Base-by-base conservation (phyloP, 1,140 invertebrate species). In the Formica selysi region DNA sequence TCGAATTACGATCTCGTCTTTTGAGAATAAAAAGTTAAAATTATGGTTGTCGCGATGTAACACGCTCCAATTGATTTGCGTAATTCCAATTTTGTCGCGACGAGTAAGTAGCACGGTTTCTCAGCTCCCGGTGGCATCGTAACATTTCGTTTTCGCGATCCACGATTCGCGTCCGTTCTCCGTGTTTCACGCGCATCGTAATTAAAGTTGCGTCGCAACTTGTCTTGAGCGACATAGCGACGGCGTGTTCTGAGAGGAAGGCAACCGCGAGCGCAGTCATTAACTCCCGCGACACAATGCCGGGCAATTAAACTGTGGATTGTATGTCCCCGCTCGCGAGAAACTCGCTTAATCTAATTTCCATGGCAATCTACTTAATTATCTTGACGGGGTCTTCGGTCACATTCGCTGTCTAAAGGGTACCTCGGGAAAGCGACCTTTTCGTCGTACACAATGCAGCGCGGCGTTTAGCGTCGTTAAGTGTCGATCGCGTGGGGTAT, bases 321-420 rank as follows among this genome's bases (percentile, higher is more conserved):
- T 57, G 64, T 76, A 68, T 88, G 61, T 78, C 68, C 48, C 70
- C 41, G 54, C 59, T 87, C n/a, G n/a, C 32, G 51, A 88, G 76
- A 89, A 89, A 89, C 70, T 81, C 61, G 79, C 59, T 84, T 65
- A 83, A 89, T 89, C 84, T 70, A 89, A 89, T 89, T 89, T 89
- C 76, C 85, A 79, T 78, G 36, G 62, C 38, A 48, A 67, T 68
- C 71, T 59, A 48, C 65, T 89, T 71, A 76, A 86, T 89, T 86
- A 81, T 19, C 48, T 26, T 5, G 70, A 76, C 7, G 41, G 54
- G 38, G 44, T 65, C 51, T 64, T 51, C n/a, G 59, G n/a, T 26
- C 38, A 29, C 59, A 22, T 38, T 51, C 22, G 32, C 51, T 51
- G 68, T 19, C 13, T 61, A 48, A 48, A 44, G 61, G 51, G 44